Base-by-base conservation (phyloP, 2,113 vertebrate species). In the Ceyx margarethae region DNA sequence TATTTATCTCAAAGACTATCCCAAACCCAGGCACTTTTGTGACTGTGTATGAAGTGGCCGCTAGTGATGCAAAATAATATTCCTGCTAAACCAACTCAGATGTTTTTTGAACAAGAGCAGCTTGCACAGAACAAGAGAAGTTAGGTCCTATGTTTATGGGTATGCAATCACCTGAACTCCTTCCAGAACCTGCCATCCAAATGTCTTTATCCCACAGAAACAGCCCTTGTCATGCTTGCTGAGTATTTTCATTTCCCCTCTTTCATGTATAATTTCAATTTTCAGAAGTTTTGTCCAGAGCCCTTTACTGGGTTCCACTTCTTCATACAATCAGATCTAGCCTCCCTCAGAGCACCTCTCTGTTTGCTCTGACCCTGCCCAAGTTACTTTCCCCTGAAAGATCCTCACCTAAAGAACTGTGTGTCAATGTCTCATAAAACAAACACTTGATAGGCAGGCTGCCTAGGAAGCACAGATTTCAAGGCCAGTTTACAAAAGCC, bases 141-240 rank as follows among this genome's bases (percentile, higher is more conserved):
- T 7, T 14, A n/a, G 13, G 19, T 16, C 28, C 68, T 21, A 2
- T 0, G 7, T 8, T 31, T 6, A 11, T 2, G 6, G 10, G 43
- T 33, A 2, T 2, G 33, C 5, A 6, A 25, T 4, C 48, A 5
- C 0, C n/a, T 2, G 18, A 28, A 65, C n/a, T 26, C 23, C 31
- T 31, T 14, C 8, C 15, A 74, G 54, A 71, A 8, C 18, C 40
- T 48, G 61, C 22, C 29, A 31, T 31, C 35, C 16, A 3, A 64
- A 21, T 2, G 1, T 22, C 50, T 61, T 8, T 33, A 37, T 28
- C 14, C 15, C 28, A 10, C n/a, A 57, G 58, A 10, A 57, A 50
- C 25, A 46, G 22, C 53, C 57, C 12, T 40, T 65, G 46, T 37
- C 0, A 0, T 10, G 4, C 76, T 48, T 54, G 17, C 18, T 28